Percentiles rank a stretch among this genome's conserved stretches.
These are phyloP conservation scores for Dendrolimus kikuchii DNA, from an alignment of 1,140 invertebrate species.

Conservation along the genomic window DNA sequence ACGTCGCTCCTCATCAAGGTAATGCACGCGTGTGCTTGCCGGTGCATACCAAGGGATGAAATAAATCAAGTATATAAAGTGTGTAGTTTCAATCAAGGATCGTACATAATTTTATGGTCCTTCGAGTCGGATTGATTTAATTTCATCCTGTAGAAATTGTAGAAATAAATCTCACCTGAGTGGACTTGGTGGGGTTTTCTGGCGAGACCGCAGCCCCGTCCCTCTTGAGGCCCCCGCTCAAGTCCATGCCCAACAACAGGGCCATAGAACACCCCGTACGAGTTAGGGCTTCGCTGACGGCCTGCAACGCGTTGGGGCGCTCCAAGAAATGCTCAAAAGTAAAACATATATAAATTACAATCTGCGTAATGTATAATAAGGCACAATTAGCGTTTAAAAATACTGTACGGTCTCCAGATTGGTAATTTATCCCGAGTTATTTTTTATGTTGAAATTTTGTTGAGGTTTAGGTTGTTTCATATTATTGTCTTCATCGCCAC, in stretches of 20 bases:
- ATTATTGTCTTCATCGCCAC: too few species aligned
- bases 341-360: too few species aligned
- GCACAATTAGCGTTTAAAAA: too few species aligned
- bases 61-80: too few species aligned
- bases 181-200: not conserved
- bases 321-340: slow-evolving; percentile 36
- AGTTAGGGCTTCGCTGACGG: slow-evolving; percentile 25
- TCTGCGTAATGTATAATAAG: too few species aligned
- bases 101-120: too few species aligned
- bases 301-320: slow-evolving; percentile 20
- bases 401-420: too few species aligned
- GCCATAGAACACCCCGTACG: slow-evolving; percentile 21
- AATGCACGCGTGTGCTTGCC: not conserved
- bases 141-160: not conserved
- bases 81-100: too few species aligned
- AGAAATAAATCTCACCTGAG: slow-evolving; percentile 1
- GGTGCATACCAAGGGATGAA: not conserved
- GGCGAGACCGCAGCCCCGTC: slow-evolving; percentile 29
- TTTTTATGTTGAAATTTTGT: too few species aligned
- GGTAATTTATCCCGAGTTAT: too few species aligned
- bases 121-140: not conserved
- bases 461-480: too few species aligned
- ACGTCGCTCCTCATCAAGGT: not conserved
- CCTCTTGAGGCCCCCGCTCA: slow-evolving; percentile 20
- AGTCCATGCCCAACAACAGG: slow-evolving; percentile 38